Conservation (phyloP, 2,113 vertebrate species). For the Caracal caracal region DNA sequence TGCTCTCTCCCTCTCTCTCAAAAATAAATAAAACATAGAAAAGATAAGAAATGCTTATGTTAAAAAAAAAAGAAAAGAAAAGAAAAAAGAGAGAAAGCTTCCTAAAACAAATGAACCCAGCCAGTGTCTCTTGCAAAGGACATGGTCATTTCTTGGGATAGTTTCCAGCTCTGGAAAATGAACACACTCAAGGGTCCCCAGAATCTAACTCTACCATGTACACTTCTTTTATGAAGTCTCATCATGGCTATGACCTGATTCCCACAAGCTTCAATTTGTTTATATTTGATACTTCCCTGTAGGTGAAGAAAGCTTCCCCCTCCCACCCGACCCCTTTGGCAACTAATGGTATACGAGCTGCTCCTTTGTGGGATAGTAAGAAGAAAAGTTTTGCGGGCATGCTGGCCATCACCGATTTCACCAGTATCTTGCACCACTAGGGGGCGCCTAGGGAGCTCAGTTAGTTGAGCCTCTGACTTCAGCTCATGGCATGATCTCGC, state of each 20-base stretch:
- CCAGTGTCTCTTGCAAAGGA: background rate
- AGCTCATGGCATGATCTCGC: too few species aligned
- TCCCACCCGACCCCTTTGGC: slow-evolving; percentile 86
- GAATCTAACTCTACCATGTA: slow-evolving; percentile 89
- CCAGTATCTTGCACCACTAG: slow-evolving; percentile 96
- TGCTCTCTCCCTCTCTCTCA: too few species aligned
- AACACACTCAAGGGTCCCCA: slow-evolving; percentile 42
- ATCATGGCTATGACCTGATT: slow-evolving; percentile 95
- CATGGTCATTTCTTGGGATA: background rate
- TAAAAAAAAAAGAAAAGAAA: too few species aligned
- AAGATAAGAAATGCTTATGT: too few species aligned
- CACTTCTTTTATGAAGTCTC: slow-evolving; percentile 95
- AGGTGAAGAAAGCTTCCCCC: slow-evolving; percentile 98
- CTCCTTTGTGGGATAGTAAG: slow-evolving; percentile 96
- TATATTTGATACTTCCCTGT: slow-evolving; percentile 95
- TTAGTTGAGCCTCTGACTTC: too few species aligned
- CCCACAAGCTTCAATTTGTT: slow-evolving; percentile 97
- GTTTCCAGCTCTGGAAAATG: background rate
- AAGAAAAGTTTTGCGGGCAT: slow-evolving; percentile 97
- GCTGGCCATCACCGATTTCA: slow-evolving; percentile 97
- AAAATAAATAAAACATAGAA: too few species aligned
- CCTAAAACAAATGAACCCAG: background rate
- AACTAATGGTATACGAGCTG: slow-evolving; percentile 94
- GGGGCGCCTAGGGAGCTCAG: too few species aligned
- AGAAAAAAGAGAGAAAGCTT: background rate